A percentile compares a stretch with the other conserved stretches of the same genome.
Conservation (phyloP, 2,888 invertebrate genomes). For the Petrophora chlorosata region DNA sequence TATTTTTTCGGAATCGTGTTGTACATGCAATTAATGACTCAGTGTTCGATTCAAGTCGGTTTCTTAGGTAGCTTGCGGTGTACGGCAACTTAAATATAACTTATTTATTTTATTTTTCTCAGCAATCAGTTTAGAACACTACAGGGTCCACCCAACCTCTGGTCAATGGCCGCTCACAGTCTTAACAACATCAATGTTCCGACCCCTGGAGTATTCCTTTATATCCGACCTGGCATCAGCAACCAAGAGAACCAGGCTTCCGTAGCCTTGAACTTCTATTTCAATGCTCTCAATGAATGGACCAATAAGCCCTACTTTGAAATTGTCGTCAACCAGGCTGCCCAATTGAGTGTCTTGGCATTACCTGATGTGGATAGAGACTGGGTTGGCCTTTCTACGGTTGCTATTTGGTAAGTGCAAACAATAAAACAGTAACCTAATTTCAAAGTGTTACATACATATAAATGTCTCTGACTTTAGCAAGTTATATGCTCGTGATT, state of each 20-base stretch:
- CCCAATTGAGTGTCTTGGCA: conserved; percentile 58
- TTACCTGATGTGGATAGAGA: conserved; percentile 64
- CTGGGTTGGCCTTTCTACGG: conserved; percentile 66
- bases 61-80: no score
- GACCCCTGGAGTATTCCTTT: conserved; percentile 51
- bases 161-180: conserved; percentile 71
- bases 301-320: conserved; percentile 58
- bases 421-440: no score
- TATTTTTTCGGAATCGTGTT: no score
- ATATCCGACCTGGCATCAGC: conserved; percentile 48
- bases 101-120: conserved; percentile 36
- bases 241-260: conserved; percentile 57
- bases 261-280: conserved; percentile 59
- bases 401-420: conserved; percentile 74
- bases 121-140: conserved; percentile 57
- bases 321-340: conserved; percentile 59
- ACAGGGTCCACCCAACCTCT: conserved; percentile 56
- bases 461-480: no score
- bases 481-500: no score
- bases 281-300: conserved; percentile 59
- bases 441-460: no score
- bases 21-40: no score
- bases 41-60: no score
- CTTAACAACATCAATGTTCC: conserved; percentile 57
- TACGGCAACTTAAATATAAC: no score